Evolutionary conservation across 2,113 vertebrate genomes (phyloP).

Genomic region (Hymenochirus boettgeri): DNA sequence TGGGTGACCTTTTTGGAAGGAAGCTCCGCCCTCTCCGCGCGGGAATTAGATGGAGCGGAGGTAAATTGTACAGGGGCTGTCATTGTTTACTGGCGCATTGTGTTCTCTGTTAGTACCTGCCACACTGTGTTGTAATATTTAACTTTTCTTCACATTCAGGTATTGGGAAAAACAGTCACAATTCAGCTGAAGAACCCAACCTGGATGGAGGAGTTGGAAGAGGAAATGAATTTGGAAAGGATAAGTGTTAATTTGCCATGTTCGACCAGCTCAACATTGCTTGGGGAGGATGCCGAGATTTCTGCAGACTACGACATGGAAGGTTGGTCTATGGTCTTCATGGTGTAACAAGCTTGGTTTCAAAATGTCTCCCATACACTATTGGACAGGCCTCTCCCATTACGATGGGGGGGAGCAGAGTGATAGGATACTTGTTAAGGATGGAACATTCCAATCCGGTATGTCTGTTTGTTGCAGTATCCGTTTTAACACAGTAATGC

Average conservation of each 20-base stretch:
- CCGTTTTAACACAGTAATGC: too few relatives aligned
- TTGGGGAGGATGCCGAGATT: conserved; percentile 88
- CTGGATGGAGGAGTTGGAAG: conserved; percentile 90
- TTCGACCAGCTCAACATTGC: conserved; percentile 88
- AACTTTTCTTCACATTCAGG: conserved; percentile 55
- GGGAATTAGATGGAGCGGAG: conserved; percentile 79
- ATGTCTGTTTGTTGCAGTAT: too few relatives aligned
- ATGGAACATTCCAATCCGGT: too few relatives aligned
- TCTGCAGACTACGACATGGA: conserved; percentile 94
- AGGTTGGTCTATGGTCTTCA: too few relatives aligned
- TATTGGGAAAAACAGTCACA: conserved; percentile 75
- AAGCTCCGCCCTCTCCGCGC: conserved; percentile 84
- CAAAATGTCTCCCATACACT: too few relatives aligned
- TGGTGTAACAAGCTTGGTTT: too few relatives aligned
- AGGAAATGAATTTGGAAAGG: conserved; percentile 91
- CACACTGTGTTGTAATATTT: conserved; percentile 5
- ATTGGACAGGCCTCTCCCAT: too few relatives aligned
- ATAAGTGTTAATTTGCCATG: conserved; percentile 79
- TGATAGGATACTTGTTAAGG: too few relatives aligned
- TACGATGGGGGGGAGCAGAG: too few relatives aligned
- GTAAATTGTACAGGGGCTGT: conserved; percentile 59
- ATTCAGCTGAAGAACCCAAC: conserved; percentile 88
- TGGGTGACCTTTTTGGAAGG: conserved; percentile 97
- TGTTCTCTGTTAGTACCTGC: neutral
- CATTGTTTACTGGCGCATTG: neutral